Conservation (phyloP, 2,797 vertebrate species). For the Sebastes elongatus region DNA sequence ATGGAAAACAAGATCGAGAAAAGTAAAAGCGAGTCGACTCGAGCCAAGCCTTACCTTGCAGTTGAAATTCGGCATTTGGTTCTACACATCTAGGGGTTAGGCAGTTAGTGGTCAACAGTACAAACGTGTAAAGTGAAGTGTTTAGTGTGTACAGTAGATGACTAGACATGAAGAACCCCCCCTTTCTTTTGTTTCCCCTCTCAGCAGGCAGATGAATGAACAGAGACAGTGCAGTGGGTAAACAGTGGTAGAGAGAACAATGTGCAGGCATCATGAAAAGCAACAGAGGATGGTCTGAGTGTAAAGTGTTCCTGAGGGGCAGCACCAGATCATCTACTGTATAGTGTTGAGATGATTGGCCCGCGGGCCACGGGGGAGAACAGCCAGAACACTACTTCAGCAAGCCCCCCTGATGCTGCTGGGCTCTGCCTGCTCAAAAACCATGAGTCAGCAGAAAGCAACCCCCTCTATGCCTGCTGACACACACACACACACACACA, state of each 20-base stretch:
- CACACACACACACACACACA: not conserved
- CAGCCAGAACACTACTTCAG: conserved; percentile 33
- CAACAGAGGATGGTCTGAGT: not conserved
- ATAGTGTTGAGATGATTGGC: conserved; percentile 42
- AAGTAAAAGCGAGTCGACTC: not conserved
- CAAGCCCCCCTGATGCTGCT: conserved; percentile 33
- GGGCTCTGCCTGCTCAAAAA: conserved; percentile 43
- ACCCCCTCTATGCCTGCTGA: conserved; percentile 8
- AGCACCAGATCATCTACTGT: conserved; percentile 13
- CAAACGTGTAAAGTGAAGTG: not conserved
- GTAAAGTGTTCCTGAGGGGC: conserved; percentile 35
- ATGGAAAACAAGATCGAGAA: not conserved
- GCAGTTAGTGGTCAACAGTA: not conserved
- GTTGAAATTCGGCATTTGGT: not conserved
- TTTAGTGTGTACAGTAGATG: not conserved
- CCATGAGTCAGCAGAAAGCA: conserved; percentile 67
- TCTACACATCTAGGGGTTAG: not conserved
- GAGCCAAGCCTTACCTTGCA: not conserved
- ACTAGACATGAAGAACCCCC: not conserved
- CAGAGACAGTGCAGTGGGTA: not conserved
- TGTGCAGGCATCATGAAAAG: conserved; percentile 29
- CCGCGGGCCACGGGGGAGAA: conserved; percentile 26
- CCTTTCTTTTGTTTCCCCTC: not conserved
- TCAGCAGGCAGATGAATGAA: not conserved
- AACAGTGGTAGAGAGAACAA: conserved; percentile 1